Evolutionary conservation across 2,888 invertebrate genomes (phyloP).

Genomic region (Cantharis rustica): DNA sequence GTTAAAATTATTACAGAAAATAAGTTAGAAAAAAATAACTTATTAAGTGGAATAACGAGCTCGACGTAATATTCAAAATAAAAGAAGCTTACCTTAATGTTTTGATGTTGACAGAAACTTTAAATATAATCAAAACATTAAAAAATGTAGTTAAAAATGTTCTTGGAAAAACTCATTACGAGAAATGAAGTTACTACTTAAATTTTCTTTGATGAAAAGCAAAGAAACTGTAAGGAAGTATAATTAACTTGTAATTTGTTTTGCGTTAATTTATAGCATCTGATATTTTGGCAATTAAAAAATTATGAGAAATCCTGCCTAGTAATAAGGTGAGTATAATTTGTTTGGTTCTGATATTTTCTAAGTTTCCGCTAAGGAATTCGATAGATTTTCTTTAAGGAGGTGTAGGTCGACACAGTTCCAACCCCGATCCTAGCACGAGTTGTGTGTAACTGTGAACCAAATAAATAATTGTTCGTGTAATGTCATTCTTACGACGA

Average conservation of each 20-base stretch:
- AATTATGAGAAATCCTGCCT: background rate
- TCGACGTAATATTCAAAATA: background rate
- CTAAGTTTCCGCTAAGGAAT: background rate
- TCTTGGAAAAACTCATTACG: background rate
- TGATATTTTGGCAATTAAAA: background rate
- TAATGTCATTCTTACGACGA: background rate
- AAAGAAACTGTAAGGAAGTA: background rate
- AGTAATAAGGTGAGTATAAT: background rate
- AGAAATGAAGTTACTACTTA: background rate
- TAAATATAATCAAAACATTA: background rate
- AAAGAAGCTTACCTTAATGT: background rate
- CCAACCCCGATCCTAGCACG: constrained; percentile 36
- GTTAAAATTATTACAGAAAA: too few species aligned
- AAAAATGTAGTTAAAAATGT: background rate
- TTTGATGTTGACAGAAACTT: background rate
- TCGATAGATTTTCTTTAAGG: background rate
- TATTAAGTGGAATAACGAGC: background rate
- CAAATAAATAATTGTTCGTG: constrained; percentile 10
- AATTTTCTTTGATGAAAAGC: background rate
- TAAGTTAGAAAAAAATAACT: background rate
- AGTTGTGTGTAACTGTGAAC: constrained; percentile 25
- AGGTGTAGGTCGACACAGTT: constrained; percentile 34
- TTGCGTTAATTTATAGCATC: background rate
- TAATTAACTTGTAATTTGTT: background rate
- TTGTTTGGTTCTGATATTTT: too few species aligned